Conservation (phyloP, 2,797 vertebrate species). For the Scomberomorus guttatus region DNA sequence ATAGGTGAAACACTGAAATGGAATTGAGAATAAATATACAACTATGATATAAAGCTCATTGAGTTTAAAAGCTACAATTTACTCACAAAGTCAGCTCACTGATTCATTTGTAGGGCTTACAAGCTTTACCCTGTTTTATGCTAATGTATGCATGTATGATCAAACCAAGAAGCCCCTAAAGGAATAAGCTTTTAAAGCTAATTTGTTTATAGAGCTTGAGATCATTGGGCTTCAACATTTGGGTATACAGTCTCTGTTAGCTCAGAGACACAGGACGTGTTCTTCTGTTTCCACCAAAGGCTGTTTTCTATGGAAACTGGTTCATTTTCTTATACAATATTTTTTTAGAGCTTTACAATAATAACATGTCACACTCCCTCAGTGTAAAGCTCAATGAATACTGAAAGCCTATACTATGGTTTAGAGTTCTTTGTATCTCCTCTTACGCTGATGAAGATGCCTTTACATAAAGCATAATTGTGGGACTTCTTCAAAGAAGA, state of each 20-base stretch:
- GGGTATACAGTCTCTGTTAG: not conserved
- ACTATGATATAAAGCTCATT: not conserved
- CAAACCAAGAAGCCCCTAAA: not conserved
- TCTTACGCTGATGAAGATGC: not conserved
- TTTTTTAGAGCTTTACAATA: not conserved
- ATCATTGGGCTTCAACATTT: not conserved
- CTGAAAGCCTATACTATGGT: not conserved
- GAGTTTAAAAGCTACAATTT: slow-evolving; percentile 3
- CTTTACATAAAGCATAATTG: no score
- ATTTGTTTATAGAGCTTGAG: slow-evolving; percentile 9
- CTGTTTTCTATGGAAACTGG: not conserved
- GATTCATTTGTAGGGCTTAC: slow-evolving; percentile 11
- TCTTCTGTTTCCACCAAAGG: not conserved
- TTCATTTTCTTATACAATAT: not conserved
- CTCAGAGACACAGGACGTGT: not conserved
- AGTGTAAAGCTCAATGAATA: not conserved
- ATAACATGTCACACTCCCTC: not conserved
- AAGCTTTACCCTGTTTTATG: slow-evolving; percentile 27
- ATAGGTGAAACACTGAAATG: no score
- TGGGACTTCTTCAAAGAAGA: not conserved
- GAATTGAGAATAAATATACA: not conserved
- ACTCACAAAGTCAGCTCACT: slow-evolving; percentile 10
- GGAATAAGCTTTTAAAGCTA: slow-evolving; percentile 7
- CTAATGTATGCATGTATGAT: slow-evolving; percentile 24
- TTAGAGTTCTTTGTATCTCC: not conserved